Percentiles rank a stretch among this genome's conserved stretches.
phyloP scores from a whole-genome alignment of 2,113 vertebrate genomes.

The Melanerpes aurifrons region DNA sequence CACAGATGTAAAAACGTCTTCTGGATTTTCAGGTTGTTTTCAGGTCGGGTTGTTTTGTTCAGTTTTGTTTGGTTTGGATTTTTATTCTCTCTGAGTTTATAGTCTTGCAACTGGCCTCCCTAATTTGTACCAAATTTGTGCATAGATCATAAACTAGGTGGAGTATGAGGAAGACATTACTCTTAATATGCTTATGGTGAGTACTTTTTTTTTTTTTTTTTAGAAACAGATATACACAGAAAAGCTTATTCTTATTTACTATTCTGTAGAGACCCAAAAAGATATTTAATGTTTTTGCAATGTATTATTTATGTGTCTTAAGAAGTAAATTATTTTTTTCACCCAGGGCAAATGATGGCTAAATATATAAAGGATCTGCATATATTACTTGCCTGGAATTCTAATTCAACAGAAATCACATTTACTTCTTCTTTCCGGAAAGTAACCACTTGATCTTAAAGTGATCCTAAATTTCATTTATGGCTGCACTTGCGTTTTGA shows the following conservation, averaged over 20 bases:
- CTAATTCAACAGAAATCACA: neutral
- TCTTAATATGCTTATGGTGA: neutral
- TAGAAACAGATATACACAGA: neutral
- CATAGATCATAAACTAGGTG: neutral
- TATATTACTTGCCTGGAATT: neutral
- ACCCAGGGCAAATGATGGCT: neutral
- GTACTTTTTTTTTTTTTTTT: neutral
- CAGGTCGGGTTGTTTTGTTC: neutral
- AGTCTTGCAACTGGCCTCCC: neutral
- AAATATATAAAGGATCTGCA: neutral
- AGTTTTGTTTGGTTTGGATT: neutral
- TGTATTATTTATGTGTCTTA: neutral
- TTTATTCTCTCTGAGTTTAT: neutral
- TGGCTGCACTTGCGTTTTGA: neutral
- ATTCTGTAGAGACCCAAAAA: neutral
- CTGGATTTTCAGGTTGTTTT: neutral
- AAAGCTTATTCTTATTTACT: neutral
- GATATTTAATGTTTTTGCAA: neutral
- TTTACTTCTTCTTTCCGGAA: neutral
- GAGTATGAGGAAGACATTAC: neutral
- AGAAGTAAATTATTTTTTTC: neutral
- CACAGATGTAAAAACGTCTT: neutral
- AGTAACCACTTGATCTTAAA: neutral
- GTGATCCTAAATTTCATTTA: neutral
- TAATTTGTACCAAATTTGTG: neutral